Evolutionary conservation across 2,888 invertebrate genomes (phyloP).

Genomic region (Tinea trinotella): DNA sequence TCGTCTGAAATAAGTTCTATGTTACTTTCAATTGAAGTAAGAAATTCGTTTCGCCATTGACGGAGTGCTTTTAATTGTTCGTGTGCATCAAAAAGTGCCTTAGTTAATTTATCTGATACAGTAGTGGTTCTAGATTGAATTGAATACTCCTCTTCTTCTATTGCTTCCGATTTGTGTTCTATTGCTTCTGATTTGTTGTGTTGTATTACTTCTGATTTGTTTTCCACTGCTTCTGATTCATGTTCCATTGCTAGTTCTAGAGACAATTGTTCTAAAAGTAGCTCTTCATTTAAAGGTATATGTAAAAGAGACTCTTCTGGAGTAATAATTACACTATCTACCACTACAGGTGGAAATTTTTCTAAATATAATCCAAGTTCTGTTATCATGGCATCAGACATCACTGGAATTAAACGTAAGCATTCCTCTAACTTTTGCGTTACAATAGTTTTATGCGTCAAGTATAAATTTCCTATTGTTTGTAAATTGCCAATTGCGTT

Average conservation of each 20-base stretch:
- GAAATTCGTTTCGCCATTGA: constrained; percentile 53
- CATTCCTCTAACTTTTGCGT: constrained; percentile 43
- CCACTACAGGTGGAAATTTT: constrained; percentile 34
- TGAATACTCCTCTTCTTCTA: neutral
- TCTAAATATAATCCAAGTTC: constrained; percentile 48
- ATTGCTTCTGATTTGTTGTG: no score
- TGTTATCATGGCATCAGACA: constrained; percentile 41
- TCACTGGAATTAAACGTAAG: constrained; percentile 34
- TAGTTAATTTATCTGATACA: neutral
- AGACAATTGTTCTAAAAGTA: neutral
- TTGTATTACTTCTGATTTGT: no score
- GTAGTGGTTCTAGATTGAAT: neutral
- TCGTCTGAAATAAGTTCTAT: constrained; percentile 38
- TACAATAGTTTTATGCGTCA: constrained; percentile 42
- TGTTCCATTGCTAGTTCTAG: constrained; percentile 22
- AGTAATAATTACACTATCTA: neutral
- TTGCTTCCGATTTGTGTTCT: no score
- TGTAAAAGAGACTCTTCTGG: no score
- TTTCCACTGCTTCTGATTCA: no score
- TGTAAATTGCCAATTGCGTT: neutral
- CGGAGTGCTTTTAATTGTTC: constrained; percentile 39
- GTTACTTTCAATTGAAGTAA: constrained; percentile 47
- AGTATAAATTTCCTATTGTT: constrained; percentile 34
- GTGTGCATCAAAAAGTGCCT: constrained; percentile 43
- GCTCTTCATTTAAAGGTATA: constrained; percentile 9